Evolutionary conservation across 2,797 vertebrate genomes (phyloP).

Genomic region (Sus cebifrons): DNA sequence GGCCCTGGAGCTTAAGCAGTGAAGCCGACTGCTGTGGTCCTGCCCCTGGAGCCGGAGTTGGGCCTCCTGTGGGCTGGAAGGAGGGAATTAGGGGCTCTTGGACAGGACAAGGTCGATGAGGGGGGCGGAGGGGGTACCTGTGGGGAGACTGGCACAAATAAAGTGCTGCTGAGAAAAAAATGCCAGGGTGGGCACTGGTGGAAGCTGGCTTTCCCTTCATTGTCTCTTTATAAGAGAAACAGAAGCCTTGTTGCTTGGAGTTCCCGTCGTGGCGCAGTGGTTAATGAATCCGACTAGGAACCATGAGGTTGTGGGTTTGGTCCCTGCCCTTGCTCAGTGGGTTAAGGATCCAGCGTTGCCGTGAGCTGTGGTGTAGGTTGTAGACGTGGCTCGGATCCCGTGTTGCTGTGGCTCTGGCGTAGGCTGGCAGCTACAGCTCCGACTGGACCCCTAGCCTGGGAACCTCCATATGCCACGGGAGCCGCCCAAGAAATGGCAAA

Average conservation of each 20-base stretch:
- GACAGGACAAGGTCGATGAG: neutral
- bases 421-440: no score
- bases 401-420: no score
- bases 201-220: neutral
- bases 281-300: no score
- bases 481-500: no score
- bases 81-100: neutral
- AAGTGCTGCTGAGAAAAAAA: neutral
- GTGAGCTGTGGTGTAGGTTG: no score
- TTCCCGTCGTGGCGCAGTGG: no score
- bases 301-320: no score
- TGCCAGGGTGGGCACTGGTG: neutral
- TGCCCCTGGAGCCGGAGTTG: neutral
- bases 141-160: neutral
- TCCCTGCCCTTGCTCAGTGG: no score
- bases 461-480: no score
- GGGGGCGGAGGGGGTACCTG: neutral
- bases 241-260: constrained; percentile 40
- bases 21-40: neutral
- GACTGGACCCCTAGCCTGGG: no score
- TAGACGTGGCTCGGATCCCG: no score
- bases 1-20: neutral
- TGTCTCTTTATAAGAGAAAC: constrained; percentile 36
- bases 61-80: neutral
- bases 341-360: no score